These are phyloP conservation scores for Petrocephalus microphthalmus DNA, from an alignment of 2,113 vertebrate species.

Conservation along the genomic window DNA sequence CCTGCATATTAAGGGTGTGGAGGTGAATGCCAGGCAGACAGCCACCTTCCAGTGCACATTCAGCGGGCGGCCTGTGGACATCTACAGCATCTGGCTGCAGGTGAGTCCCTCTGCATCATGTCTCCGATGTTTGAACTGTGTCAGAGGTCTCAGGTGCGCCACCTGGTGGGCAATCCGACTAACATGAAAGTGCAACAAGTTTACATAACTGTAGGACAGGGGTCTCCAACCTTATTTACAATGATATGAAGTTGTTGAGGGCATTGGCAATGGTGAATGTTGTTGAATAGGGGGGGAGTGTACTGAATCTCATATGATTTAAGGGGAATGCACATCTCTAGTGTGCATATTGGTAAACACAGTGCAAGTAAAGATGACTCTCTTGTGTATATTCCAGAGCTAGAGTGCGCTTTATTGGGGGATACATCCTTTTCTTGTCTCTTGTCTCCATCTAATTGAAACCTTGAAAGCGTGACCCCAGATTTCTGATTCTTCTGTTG, in stretches of 20 bases:
- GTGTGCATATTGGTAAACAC: not conserved
- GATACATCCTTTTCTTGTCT: not conserved
- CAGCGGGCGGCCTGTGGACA: constrained; percentile 72
- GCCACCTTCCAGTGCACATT: constrained; percentile 85
- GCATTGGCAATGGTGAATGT: not conserved
- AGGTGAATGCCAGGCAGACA: constrained; percentile 86
- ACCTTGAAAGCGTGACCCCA: not conserved
- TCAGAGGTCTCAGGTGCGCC: not conserved
- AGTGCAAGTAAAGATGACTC: not conserved
- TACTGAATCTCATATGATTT: not conserved
- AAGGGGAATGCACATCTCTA: not conserved
- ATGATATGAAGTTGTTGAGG: not conserved
- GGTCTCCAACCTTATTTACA: not conserved
- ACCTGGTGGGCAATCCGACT: not conserved
- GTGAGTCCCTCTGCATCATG: constrained; percentile 45
- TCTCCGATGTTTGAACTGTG: not conserved
- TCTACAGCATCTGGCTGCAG: constrained; percentile 83
- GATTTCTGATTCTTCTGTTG: not conserved
- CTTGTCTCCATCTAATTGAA: not conserved
- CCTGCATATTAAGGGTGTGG: constrained; percentile 85
- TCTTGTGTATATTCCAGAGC: not conserved
- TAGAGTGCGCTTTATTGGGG: not conserved
- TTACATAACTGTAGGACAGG: not conserved
- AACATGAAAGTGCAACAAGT: not conserved
- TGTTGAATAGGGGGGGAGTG: not conserved